Base-by-base conservation (phyloP, 2,888 invertebrate species). In the Acrocyrtus sp. region DNA sequence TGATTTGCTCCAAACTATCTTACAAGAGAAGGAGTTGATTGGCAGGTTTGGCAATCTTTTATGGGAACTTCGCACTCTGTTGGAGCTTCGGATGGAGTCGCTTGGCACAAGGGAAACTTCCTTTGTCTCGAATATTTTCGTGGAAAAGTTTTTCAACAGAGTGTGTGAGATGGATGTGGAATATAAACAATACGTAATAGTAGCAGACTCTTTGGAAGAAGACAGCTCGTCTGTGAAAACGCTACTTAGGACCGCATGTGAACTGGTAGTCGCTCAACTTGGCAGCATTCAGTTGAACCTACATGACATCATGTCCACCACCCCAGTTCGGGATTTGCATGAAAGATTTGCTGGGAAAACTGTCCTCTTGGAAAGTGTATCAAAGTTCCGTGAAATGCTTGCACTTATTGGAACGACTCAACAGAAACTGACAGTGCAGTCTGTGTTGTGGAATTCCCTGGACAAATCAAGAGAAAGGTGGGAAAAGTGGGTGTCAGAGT, bases 1-100 rank as follows among this genome's bases (percentile, higher is more conserved):
- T 19, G 92, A 96, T 81, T 85, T 96, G 47, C 87, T 93, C 87
- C 89, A 53, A 8, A 22, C 51, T 6, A 47, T 74, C 2, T 39
- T 61, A 0, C 48, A 47, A 3, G 74, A 80, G 43, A 80, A 78
- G 27, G 41, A 41, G 34, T 15, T 39, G 1, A 74, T 81, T 41
- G 78, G 70, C 27, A 63, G 57, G 22, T 74, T 72, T 61, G 67
- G 76, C 2, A 61, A 62, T 8, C 48, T 48, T 8, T 27, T 81
- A 4, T 80, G 79, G 79, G 70, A 75, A 5, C 53, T 76, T 0
- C 63, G 69, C n/a, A 67, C 45, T 51, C 43, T 78, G 4, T 29
- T 43, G 5, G 60, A 54, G n/a, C 26, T 51, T 21, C 24, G 21
- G n/a, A 4, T 17, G 4, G 26, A 48, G 5, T 43, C 26, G 17